Conservation (phyloP, 2,888 invertebrate genomes). For the Drosophila glabriapex region DNA sequence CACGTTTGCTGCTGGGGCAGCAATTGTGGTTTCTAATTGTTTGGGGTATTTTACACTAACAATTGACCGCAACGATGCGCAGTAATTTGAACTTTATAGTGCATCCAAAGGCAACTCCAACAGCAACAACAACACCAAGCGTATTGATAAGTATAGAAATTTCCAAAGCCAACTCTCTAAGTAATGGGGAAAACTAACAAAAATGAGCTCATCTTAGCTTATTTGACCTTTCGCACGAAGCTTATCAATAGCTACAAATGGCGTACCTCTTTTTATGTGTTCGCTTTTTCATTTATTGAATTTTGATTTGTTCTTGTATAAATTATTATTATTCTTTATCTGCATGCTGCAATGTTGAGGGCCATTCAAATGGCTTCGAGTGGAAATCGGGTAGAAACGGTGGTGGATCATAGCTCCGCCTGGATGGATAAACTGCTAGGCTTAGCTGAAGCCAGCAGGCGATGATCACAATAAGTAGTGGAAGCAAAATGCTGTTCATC, state of each 20-base stretch:
- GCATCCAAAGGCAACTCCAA: constrained; percentile 4
- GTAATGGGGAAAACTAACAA: not conserved
- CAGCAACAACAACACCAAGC: constrained; percentile 7
- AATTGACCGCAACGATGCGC: constrained; percentile 75
- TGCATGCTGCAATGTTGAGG: no score
- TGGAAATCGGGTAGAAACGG: no score
- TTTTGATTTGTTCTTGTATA: not conserved
- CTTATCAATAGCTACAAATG: not conserved
- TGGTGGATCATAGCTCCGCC: no score
- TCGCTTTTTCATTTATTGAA: not conserved
- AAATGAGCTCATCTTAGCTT: not conserved
- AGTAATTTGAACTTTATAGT: constrained; percentile 60
- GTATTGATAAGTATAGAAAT: constrained; percentile 42
- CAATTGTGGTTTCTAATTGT: constrained; percentile 79
- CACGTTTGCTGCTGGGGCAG: constrained; percentile 58
- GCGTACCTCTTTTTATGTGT: not conserved
- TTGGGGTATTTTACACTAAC: constrained; percentile 76
- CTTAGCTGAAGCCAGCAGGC: constrained; percentile 5
- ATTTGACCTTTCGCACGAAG: not conserved
- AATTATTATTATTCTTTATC: not conserved
- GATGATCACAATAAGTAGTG: constrained; percentile 7
- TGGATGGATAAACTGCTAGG: not conserved
- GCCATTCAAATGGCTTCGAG: no score
- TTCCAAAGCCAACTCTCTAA: not conserved
- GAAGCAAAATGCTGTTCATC: constrained; percentile 11